Percentiles rank a stretch among this genome's conserved stretches.
Conservation (phyloP, 2,797 vertebrate genomes). For the Bovichtus diacanthus region DNA sequence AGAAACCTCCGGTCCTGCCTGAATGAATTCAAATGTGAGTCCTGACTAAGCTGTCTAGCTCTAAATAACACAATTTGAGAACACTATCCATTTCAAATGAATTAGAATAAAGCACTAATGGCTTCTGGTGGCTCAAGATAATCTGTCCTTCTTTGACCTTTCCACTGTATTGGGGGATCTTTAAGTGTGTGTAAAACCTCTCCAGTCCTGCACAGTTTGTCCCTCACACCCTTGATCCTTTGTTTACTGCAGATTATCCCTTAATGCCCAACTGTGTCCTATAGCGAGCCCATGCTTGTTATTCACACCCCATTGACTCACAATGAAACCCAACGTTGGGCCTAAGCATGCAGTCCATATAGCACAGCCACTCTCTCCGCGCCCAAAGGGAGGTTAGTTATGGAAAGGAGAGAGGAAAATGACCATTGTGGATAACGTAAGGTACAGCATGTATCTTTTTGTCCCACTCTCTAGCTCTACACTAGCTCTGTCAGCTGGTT, state of each 20-base stretch:
- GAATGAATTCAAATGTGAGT: slow-evolving; percentile 52
- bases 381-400: slow-evolving; percentile 16
- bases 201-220: slow-evolving; percentile 31
- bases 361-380: slow-evolving; percentile 21
- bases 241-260: slow-evolving; percentile 68
- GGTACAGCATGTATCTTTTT: not conserved
- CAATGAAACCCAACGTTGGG: slow-evolving; percentile 54
- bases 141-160: slow-evolving; percentile 28
- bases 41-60: slow-evolving; percentile 16
- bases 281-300: slow-evolving; percentile 56
- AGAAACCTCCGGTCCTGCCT: slow-evolving; percentile 36
- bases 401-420: slow-evolving; percentile 32
- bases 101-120: too few relatives aligned
- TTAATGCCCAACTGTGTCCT: slow-evolving; percentile 53
- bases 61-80: slow-evolving; percentile 34
- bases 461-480: not conserved
- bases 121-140: not conserved
- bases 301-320: slow-evolving; percentile 71
- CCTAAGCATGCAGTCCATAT: slow-evolving; percentile 34
- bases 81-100: slow-evolving; percentile 24
- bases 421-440: slow-evolving; percentile 26
- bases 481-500: slow-evolving; percentile 4
- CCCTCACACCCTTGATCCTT: slow-evolving; percentile 57
- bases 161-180: slow-evolving; percentile 23
- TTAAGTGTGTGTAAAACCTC: slow-evolving; percentile 27